Conservation (phyloP, 1,140 invertebrate genomes). For the Aporrectodea caliginosa region DNA sequence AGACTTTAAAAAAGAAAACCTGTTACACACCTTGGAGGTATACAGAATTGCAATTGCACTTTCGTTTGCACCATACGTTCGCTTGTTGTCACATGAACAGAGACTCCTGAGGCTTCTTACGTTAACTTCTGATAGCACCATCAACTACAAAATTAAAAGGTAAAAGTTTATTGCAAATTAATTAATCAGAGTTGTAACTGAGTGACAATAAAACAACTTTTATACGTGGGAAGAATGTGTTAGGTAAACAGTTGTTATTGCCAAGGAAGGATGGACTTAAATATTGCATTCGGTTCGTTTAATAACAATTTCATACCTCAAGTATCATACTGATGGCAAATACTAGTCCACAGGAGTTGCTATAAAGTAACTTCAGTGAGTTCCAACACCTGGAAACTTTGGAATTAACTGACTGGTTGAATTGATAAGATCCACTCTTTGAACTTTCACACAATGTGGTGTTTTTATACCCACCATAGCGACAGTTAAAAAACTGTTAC, state of each 20-base stretch:
- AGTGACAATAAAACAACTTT: not conserved
- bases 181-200: not conserved
- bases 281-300: too few relatives aligned
- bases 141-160: not conserved
- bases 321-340: too few relatives aligned
- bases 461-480: too few relatives aligned
- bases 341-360: too few relatives aligned
- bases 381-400: too few relatives aligned
- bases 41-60: not conserved
- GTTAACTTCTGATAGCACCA: not conserved
- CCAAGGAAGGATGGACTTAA: not conserved
- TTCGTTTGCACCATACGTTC: not conserved
- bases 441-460: too few relatives aligned
- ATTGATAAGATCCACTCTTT: too few relatives aligned
- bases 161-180: not conserved
- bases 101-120: not conserved
- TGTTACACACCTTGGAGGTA: not conserved
- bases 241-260: not conserved
- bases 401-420: too few relatives aligned
- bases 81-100: not conserved
- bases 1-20: not conserved
- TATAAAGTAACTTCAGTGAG: too few relatives aligned
- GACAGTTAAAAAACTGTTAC: too few relatives aligned
- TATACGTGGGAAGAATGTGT: too few relatives aligned
- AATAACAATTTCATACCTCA: too few relatives aligned